Base-by-base conservation (phyloP, 2,113 vertebrate species). In the Ammodytes dubius region DNA sequence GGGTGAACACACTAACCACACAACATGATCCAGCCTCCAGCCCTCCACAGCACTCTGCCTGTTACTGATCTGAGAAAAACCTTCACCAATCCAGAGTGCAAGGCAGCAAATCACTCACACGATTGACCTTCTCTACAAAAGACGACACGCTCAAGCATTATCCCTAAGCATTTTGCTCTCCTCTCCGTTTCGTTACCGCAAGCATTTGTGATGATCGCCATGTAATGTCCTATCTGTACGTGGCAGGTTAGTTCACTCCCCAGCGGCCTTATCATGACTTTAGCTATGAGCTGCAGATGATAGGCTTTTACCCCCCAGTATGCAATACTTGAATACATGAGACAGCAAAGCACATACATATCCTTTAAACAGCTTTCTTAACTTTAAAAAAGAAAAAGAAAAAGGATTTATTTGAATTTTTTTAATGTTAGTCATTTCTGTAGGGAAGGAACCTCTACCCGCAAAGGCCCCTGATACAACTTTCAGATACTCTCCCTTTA, bases 131-230 rank as follows among this genome's bases (percentile, higher is more conserved):
- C 13, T 71, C 67, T 74, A 61, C 53, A 70, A 70, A 80, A 75
- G 8, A 66, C 8, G n/a, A 69, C 27, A 52, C 40, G 56, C 70
- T 91, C 71, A 5, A 82, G 64, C 79, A 85, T 91, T 64, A 47
- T 73, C 71, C 14, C 39, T 76, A 17, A 19, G 42, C 7, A n/a
- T 73, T 72, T 84, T 69, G 27, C 58, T 53, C 35, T 69, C 3
- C 46, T 15, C 6, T 40, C 35, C 4, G 53, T 53, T 47, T 82
- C 52, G 57, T 54, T 53, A 52, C 43, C 60, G 15, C 45, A 58
- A 70, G 45, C 42, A 53, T 57, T 50, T 45, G 42, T 47, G 8
- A 39, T 46, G 8, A 39, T 46, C 3, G 0, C 37, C 5, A 7
- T 66, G 13, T 59, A 61, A 77, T 49, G 71, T 27, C n/a, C 11